phyloP scores from a whole-genome alignment of 2,888 invertebrate species.

The Lomographa bimaculata region DNA sequence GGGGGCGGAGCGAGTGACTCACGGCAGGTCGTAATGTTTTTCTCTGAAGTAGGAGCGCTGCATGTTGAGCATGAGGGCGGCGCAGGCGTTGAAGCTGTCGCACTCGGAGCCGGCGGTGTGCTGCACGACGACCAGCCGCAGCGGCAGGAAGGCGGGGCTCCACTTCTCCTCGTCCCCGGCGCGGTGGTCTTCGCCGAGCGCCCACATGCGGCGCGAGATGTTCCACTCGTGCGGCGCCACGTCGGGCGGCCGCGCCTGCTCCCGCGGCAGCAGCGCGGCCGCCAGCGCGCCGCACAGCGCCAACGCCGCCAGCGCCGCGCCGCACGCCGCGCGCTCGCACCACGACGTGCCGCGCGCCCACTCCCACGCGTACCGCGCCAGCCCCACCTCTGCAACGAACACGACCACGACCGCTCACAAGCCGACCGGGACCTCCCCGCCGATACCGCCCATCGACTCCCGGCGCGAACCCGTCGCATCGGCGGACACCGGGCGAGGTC shows the following conservation, averaged over 20 bases:
- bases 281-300: slow-evolving; percentile 47
- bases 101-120: slow-evolving; percentile 63
- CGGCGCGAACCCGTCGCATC: no score
- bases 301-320: slow-evolving; percentile 47
- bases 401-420: no score
- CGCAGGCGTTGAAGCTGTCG: slow-evolving; percentile 51
- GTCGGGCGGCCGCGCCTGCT: slow-evolving; percentile 20
- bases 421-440: no score
- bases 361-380: slow-evolving; percentile 8
- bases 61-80: slow-evolving; percentile 56
- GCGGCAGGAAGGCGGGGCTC: slow-evolving; percentile 44
- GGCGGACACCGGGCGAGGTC: no score
- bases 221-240: slow-evolving; percentile 68
- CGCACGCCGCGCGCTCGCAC: slow-evolving; percentile 60
- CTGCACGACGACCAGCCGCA: slow-evolving; percentile 61
- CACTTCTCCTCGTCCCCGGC: slow-evolving; percentile 22
- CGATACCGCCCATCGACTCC: no score
- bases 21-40: slow-evolving; percentile 38
- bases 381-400: slow-evolving; percentile 9
- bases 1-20: no score
- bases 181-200: slow-evolving; percentile 41
- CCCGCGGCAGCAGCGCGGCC: slow-evolving; percentile 32
- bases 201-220: slow-evolving; percentile 65
- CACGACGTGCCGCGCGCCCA: slow-evolving; percentile 45
- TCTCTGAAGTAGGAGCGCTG: slow-evolving; percentile 46